Base-by-base conservation (phyloP, 2,888 invertebrate species). In the Odontocolon sp. region DNA sequence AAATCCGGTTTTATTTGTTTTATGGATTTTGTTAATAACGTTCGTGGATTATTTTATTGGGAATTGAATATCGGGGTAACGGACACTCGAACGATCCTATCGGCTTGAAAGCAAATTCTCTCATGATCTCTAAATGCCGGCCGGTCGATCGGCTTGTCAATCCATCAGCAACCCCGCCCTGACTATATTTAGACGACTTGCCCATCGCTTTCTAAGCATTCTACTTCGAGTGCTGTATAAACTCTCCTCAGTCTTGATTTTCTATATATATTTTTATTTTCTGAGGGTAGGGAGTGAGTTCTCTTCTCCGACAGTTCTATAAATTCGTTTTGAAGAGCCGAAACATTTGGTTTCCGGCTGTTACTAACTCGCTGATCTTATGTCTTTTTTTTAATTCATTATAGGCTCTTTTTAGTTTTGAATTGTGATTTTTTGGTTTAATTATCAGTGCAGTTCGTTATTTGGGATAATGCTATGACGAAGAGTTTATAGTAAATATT, bases 121-220 rank as follows among this genome's bases (percentile, higher is more conserved):
- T 31, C 36, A 16, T 38, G 71, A 71, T 70, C 59, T 45, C 23
- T 47, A 67, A 66, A 64, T 5, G 76, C 76, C 76, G 71, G 74
- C 78, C 79, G 77, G 77, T 54, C 71, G 72, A 42, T 31, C 57
- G 42, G 68, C 78, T 76, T 80, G 80, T 80, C 80, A 80, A 80
- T 76, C 72, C 66, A 50, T 54, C 70, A 47, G 63, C 61, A 71
- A 77, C 80, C 80, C 68, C 80, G 69, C 80, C 78, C 78, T 52
- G 61, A 73, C 80, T 80, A 80, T 80, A 80, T 78, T 80, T 80
- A 80, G 78, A 47, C 26, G 18, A 52, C 33, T 23, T 31, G 26
- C 28, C 40, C 50, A 66, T 64, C 64, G 40, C 45, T 26, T 14
- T 31, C 26, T 33, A 16, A 6, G 54, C 54, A 14, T 54, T 52